A percentile compares a stretch with the other conserved stretches of the same genome.
These are phyloP conservation scores for Acholoe squamosa DNA, from an alignment of 2,888 invertebrate genomes.

Conservation along the genomic window DNA sequence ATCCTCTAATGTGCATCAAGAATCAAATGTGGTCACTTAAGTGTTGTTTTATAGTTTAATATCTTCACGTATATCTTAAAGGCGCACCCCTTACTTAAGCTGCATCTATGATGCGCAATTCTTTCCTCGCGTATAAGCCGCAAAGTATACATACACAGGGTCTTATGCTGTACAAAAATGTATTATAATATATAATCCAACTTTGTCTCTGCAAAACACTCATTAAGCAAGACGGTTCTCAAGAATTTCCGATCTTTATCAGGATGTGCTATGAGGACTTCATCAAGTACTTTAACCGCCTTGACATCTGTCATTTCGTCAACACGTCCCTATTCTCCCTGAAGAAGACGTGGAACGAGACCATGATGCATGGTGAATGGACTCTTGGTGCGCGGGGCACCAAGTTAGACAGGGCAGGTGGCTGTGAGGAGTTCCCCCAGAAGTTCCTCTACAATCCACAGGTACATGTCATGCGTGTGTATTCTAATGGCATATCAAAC, in stretches of 20 bases:
- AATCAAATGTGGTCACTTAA: too few relatives aligned
- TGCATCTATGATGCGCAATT: too few relatives aligned
- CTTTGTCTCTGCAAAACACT: too few relatives aligned
- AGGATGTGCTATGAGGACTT: conserved; percentile 87
- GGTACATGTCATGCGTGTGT: conserved; percentile 64
- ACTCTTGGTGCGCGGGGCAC: conserved; percentile 70
- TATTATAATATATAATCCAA: background rate
- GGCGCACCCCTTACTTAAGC: too few relatives aligned
- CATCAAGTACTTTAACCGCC: conserved; percentile 85
- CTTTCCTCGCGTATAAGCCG: too few relatives aligned
- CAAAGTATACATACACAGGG: too few relatives aligned
- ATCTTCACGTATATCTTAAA: too few relatives aligned
- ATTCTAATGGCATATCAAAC: too few relatives aligned
- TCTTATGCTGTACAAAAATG: background rate
- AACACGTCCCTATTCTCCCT: conserved; percentile 85
- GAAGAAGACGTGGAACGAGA: conserved; percentile 84
- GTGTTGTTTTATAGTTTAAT: too few relatives aligned
- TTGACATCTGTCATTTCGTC: conserved; percentile 86
- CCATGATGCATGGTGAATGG: conserved; percentile 84
- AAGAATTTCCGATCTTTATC: too few relatives aligned
- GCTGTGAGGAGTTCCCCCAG: conserved; percentile 81
- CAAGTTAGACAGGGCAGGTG: conserved; percentile 84
- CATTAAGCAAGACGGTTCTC: too few relatives aligned
- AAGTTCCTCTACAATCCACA: conserved; percentile 84
- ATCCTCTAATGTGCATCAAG: background rate